Percentiles rank a stretch among this genome's conserved stretches.
Evolutionary conservation across 2,888 invertebrate species (phyloP).

Genomic region (Drosophila aldrichi): DNA sequence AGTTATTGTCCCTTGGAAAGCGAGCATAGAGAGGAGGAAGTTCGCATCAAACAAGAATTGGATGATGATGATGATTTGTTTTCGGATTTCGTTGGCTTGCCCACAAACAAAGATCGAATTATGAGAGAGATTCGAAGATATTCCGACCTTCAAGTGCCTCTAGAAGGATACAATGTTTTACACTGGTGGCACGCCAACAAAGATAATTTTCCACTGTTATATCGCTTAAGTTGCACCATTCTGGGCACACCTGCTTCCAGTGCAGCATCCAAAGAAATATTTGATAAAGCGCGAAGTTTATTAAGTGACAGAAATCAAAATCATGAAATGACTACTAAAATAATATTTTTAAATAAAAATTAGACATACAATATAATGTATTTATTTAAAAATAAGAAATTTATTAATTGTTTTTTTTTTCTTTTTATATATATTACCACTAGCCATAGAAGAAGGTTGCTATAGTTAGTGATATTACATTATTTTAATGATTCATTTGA

Average conservation of each 20-base stretch:
- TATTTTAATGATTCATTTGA: conserved; percentile 11
- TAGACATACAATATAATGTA: not conserved
- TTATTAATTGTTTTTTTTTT: not conserved
- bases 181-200: conserved; percentile 32
- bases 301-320: not conserved
- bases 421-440: no score
- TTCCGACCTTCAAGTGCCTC: conserved; percentile 15
- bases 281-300: conserved; percentile 2
- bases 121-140: conserved; percentile 16
- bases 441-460: no score
- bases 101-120: conserved; percentile 7
- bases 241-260: conserved; percentile 22
- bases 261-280: not conserved
- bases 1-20: not conserved
- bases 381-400: not conserved
- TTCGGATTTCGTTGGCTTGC: conserved; percentile 16
- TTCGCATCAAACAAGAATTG: conserved; percentile 8
- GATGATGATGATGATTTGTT: conserved; percentile 26
- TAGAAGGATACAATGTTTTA: conserved; percentile 16
- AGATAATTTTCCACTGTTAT: conserved; percentile 16
- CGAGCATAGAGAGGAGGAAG: not conserved
- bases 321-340: conserved; percentile 3
- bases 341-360: conserved; percentile 22
- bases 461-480: not conserved
- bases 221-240: conserved; percentile 20